Evolutionary conservation across 2,888 invertebrate species (phyloP).

Genomic region (Drosophila rellima): DNA sequence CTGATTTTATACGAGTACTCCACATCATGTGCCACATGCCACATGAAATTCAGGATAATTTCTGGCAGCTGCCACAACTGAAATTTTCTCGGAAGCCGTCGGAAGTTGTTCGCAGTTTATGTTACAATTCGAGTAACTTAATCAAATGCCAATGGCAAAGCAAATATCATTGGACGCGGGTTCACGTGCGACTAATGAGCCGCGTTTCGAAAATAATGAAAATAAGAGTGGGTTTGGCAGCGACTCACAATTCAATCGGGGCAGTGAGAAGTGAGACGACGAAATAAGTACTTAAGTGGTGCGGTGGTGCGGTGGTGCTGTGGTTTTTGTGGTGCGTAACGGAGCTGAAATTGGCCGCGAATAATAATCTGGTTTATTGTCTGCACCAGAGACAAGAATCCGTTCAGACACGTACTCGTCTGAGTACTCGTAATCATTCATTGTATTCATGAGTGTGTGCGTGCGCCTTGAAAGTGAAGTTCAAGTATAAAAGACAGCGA

Average conservation of each 20-base stretch:
- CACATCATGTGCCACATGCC: not conserved
- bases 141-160: constrained; percentile 33
- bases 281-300: constrained; percentile 53
- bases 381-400: constrained; percentile 55
- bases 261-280: constrained; percentile 36
- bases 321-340: constrained; percentile 35
- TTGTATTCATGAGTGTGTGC: constrained; percentile 47
- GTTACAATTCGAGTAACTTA: constrained; percentile 14
- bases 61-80: not conserved
- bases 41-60: not conserved
- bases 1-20: constrained; percentile 21
- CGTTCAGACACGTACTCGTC: constrained; percentile 70
- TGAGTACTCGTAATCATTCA: constrained; percentile 19
- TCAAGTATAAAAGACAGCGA: constrained; percentile 80
- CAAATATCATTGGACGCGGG: constrained; percentile 15
- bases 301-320: constrained; percentile 34
- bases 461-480: constrained; percentile 63
- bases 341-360: constrained; percentile 62
- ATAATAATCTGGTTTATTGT: constrained; percentile 76
- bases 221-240: constrained; percentile 71
- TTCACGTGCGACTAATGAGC: constrained; percentile 68
- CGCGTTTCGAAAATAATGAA: constrained; percentile 68
- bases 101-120: constrained; percentile 13
- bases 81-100: constrained; percentile 3
- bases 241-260: constrained; percentile 3